A percentile compares a stretch with the other conserved stretches of the same genome.
phyloP scores from a whole-genome alignment of 2,113 vertebrate genomes.

The Platysteira castanea region DNA sequence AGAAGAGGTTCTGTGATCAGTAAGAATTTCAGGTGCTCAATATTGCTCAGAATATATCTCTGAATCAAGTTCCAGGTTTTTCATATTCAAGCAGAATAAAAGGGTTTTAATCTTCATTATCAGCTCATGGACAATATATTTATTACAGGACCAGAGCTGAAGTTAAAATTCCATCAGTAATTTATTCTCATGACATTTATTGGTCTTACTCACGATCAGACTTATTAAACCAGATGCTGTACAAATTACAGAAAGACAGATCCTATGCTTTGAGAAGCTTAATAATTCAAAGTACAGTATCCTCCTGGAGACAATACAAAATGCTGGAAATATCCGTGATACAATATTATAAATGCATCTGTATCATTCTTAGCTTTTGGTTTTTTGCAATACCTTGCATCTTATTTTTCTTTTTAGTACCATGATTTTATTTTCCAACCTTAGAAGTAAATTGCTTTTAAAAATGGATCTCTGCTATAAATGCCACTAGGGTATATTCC shows the following conservation, averaged over 20 bases:
- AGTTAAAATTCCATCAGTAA: background rate
- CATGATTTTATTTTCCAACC: background rate
- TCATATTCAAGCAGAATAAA: background rate
- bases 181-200: slow-evolving; percentile 1
- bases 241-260: slow-evolving; percentile 17
- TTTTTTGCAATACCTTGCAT: background rate
- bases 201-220: background rate
- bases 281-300: background rate
- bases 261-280: background rate
- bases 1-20: background rate
- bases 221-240: slow-evolving; percentile 8
- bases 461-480: background rate
- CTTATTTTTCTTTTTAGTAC: background rate
- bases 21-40: background rate
- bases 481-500: background rate
- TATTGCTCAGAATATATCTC: background rate
- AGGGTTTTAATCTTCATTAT: slow-evolving; percentile 48
- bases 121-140: background rate
- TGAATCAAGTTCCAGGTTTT: background rate
- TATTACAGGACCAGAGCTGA: background rate
- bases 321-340: background rate
- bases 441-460: background rate
- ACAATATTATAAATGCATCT: background rate
- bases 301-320: background rate
- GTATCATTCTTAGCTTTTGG: background rate